phyloP scores from a whole-genome alignment of 2,113 vertebrate species.

The Turdus rufiventris region DNA sequence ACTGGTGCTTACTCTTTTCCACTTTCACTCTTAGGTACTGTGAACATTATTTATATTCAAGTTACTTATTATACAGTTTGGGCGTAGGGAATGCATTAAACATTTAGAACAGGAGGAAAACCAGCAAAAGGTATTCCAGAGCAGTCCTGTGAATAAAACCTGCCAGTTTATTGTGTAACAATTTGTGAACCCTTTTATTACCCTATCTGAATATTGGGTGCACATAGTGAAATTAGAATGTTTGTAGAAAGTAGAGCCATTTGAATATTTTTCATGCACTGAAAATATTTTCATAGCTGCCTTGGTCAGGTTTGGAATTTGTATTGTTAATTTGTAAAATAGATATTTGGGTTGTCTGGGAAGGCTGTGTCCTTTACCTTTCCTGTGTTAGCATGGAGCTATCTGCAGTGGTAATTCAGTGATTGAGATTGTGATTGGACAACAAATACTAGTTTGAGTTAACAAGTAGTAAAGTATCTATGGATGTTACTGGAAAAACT shows the following conservation, averaged over 20 bases:
- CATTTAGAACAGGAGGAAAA: not conserved
- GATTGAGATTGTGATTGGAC: not conserved
- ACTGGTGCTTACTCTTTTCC: not conserved
- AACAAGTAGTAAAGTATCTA: not conserved
- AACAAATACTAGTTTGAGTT: not conserved
- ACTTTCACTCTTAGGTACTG: constrained; percentile 27
- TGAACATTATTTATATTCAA: constrained; percentile 43
- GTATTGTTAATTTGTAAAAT: not conserved
- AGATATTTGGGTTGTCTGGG: not conserved
- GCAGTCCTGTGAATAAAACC: constrained; percentile 36
- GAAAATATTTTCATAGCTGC: constrained; percentile 30
- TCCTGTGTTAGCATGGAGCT: not conserved
- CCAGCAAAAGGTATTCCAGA: constrained; percentile 22
- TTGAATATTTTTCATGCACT: not conserved
- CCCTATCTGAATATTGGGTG: not conserved
- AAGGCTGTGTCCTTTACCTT: not conserved
- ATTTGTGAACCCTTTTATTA: constrained; percentile 13
- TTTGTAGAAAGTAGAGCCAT: not conserved
- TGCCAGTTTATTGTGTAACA: constrained; percentile 25
- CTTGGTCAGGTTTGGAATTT: not conserved
- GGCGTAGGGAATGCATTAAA: constrained; percentile 34
- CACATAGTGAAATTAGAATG: not conserved
- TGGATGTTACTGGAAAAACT: not conserved
- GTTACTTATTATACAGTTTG: constrained; percentile 44
- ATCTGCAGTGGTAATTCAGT: not conserved